These are phyloP conservation scores for Cyanistes caeruleus DNA, from an alignment of 2,113 vertebrate species.

Conservation along the genomic window DNA sequence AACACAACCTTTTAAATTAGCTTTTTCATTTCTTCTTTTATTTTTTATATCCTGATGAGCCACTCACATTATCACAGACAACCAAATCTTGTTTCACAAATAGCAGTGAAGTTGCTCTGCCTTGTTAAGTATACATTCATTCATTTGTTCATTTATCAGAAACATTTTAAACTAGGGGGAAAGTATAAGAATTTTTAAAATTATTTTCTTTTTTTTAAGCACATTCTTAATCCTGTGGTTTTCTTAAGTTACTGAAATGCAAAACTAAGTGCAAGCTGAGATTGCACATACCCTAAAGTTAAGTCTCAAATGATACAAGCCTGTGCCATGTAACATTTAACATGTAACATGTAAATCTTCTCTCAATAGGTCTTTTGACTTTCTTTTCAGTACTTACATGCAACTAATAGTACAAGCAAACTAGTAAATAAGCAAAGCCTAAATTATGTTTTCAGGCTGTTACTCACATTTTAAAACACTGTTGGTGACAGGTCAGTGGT, in stretches of 20 bases:
- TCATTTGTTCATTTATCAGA: background rate
- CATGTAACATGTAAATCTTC: background rate
- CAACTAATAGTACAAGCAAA: background rate
- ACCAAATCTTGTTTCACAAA: background rate
- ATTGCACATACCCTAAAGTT: background rate
- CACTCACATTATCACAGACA: background rate
- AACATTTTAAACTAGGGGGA: background rate
- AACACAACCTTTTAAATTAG: slow-evolving; percentile 70
- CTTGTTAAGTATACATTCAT: background rate
- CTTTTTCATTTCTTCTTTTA: slow-evolving; percentile 51
- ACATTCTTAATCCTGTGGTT: background rate
- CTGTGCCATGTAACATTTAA: background rate
- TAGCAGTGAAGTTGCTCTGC: background rate
- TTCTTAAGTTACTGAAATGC: background rate
- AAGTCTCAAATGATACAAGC: background rate
- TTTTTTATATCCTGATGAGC: background rate
- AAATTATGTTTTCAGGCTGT: background rate
- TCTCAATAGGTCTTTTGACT: background rate
- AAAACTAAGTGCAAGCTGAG: background rate
- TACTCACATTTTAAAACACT: background rate
- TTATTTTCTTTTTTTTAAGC: background rate
- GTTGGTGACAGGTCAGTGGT: background rate
- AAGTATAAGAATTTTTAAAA: background rate
- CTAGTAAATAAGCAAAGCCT: background rate
- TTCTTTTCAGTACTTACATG: background rate